phyloP scores from a whole-genome alignment of 1,140 invertebrate species.

The Bathynomus jamesi region DNA sequence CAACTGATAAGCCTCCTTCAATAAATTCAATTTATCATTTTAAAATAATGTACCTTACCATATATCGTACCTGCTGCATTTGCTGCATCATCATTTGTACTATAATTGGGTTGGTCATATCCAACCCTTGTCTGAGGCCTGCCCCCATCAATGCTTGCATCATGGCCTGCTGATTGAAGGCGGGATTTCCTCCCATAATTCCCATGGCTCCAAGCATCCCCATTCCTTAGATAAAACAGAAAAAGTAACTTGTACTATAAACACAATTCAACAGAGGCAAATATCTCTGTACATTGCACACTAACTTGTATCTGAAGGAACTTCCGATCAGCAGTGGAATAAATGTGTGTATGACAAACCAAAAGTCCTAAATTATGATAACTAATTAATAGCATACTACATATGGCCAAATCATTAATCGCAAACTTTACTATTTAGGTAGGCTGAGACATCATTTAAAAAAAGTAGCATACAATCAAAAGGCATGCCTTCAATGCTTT shows the following conservation, averaged over 20 bases:
- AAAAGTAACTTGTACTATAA: no score
- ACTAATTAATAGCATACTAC: no score
- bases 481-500: no score
- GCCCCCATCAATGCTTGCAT: conserved; percentile 24
- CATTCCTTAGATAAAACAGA: conserved; percentile 16
- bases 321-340: conserved; percentile 4
- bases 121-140: conserved; percentile 18
- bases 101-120: conserved; percentile 33
- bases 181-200: conserved; percentile 22
- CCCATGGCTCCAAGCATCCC: conserved; percentile 27
- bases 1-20: not conserved
- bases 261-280: no score
- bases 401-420: no score
- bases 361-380: no score
- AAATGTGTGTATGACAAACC: no score
- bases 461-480: no score
- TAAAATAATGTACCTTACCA: not conserved
- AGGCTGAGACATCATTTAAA: no score
- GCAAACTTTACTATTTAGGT: no score
- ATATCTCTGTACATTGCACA: no score
- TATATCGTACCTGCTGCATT: conserved; percentile 11
- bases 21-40: not conserved
- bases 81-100: conserved; percentile 36
- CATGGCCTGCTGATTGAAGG: conserved; percentile 15
- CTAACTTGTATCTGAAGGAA: no score